Percentiles rank a stretch among this genome's conserved stretches.
Conservation (phyloP, 2,797 vertebrate species). For the Dendrocincla fuliginosa region DNA sequence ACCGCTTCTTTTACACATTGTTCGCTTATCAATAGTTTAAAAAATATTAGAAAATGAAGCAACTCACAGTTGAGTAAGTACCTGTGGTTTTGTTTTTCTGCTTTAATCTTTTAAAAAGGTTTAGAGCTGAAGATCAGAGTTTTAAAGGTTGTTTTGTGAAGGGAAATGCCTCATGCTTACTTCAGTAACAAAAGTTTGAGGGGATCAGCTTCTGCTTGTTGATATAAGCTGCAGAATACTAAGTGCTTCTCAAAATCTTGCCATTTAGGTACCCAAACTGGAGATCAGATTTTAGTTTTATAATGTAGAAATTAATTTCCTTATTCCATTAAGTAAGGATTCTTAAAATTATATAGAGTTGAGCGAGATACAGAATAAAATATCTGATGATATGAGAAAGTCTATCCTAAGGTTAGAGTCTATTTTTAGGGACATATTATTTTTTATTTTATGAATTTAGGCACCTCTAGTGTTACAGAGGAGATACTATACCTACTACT, state of each 20-base stretch:
- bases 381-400: background rate
- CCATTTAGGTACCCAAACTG: background rate
- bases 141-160: background rate
- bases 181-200: background rate
- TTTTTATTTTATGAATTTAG: background rate
- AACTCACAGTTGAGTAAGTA: background rate
- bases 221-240: background rate
- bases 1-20: background rate
- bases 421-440: background rate
- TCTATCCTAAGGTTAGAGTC: background rate
- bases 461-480: background rate
- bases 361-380: background rate
- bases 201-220: background rate
- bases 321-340: background rate
- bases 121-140: background rate
- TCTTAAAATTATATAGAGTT: background rate
- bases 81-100: background rate
- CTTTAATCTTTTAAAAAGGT: background rate
- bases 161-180: background rate
- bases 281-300: background rate
- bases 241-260: background rate
- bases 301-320: background rate
- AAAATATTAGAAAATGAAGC: background rate
- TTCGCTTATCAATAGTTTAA: background rate
- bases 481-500: background rate